phyloP scores from a whole-genome alignment of 1,140 invertebrate genomes.

The Philaenus spumarius region DNA sequence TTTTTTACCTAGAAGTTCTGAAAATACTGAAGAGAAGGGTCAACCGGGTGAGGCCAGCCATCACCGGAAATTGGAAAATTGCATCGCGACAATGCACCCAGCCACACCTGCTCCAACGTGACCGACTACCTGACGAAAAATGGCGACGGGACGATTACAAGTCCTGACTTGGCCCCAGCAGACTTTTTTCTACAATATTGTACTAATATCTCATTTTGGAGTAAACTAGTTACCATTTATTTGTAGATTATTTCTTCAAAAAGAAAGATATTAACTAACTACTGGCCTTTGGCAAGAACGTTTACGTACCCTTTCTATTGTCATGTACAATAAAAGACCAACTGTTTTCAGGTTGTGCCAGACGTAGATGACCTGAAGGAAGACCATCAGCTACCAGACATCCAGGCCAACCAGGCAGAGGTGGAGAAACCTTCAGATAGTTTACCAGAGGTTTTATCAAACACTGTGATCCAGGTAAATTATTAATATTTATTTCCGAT shows the following conservation, averaged over 20 bases:
- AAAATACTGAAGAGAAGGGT: too few relatives aligned
- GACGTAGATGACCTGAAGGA: constrained; percentile 24
- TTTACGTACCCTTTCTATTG: background rate
- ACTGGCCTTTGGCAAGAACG: background rate
- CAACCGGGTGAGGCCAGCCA: too few relatives aligned
- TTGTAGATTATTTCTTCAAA: background rate
- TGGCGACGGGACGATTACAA: too few relatives aligned
- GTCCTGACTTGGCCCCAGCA: too few relatives aligned
- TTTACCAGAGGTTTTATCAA: background rate
- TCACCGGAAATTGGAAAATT: too few relatives aligned
- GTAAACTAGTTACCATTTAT: background rate
- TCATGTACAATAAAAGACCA: background rate
- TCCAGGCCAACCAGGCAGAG: background rate
- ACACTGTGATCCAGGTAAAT: background rate
- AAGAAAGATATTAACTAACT: background rate
- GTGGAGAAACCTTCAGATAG: background rate
- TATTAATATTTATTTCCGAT: too few relatives aligned
- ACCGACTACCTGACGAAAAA: too few relatives aligned
- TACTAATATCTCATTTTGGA: background rate
- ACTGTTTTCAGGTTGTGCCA: constrained; percentile 27
- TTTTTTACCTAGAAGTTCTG: too few relatives aligned
- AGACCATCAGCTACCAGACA: background rate
- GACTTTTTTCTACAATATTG: background rate
- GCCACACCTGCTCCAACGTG: too few relatives aligned
- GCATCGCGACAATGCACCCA: too few relatives aligned